Percentiles rank a stretch among this genome's conserved stretches.
Evolutionary conservation across 2,113 vertebrate genomes (phyloP).

Genomic region (Lanius collurio): DNA sequence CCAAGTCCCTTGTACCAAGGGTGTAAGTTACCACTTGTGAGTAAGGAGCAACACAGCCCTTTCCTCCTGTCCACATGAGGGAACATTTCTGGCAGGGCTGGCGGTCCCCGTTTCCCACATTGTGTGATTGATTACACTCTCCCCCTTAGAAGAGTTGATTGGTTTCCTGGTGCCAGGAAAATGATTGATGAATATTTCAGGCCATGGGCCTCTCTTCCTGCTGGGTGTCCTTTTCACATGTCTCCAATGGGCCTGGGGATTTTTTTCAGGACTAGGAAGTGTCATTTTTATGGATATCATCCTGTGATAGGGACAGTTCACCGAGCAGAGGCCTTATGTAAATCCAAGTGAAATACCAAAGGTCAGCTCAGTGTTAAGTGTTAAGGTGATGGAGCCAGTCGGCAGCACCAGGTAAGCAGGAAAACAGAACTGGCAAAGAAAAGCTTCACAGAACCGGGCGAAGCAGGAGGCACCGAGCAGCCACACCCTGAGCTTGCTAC

Average conservation of each 20-base stretch:
- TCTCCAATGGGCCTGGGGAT: constrained; percentile 41
- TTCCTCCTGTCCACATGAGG: neutral
- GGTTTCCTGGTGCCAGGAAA: constrained; percentile 82
- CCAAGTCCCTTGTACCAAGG: neutral
- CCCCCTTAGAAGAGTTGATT: constrained; percentile 73
- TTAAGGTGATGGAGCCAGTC: neutral
- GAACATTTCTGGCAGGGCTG: neutral
- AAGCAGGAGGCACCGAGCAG: neutral
- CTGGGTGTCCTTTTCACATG: constrained; percentile 71
- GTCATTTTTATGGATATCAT: constrained; percentile 65
- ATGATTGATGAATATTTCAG: constrained; percentile 82
- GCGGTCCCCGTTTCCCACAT: constrained; percentile 57
- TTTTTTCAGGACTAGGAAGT: constrained; percentile 62
- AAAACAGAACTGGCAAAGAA: neutral
- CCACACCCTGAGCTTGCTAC: accelerated
- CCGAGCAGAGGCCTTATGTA: neutral
- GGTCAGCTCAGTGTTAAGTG: neutral
- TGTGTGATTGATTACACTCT: constrained; percentile 72
- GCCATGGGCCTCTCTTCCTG: constrained; percentile 65
- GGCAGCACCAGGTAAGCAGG: neutral
- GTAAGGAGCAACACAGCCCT: neutral
- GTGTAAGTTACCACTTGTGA: neutral
- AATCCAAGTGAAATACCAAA: constrained; percentile 4
- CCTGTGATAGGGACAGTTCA: constrained; percentile 8
- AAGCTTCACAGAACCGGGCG: neutral